Base-by-base conservation (phyloP, 2,797 vertebrate species). In the Taeniopygia guttata region DNA sequence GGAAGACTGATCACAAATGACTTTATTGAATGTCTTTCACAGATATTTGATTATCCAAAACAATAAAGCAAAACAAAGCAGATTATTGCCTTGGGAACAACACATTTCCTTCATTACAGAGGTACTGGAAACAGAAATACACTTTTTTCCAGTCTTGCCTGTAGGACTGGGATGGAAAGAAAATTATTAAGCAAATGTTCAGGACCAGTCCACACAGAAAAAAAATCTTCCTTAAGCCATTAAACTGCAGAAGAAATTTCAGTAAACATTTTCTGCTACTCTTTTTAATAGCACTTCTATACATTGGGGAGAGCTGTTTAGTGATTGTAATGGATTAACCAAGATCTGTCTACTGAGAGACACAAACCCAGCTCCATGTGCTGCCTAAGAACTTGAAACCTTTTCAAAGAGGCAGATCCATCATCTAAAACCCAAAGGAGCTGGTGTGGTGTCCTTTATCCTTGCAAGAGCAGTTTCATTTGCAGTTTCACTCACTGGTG, bases 11-110 rank as follows among this genome's bases (percentile, higher is more conserved):
- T 87, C 82, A 73, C 76, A 77, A 92, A 85, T 78, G n/a, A 84
- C 62, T 90, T 93, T 92, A 96, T 83, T 92, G 69, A 89, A 95
- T 91, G 79, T 80, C 51, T 96, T 90, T 91, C 87, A 72, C 87
- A 80, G 69, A 94, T 85, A 96, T 38, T 92, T 13, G 26, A 95
- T 96, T 87, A 90, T 62, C 90, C 87, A 90, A 91, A 95, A 92
- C 75, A 89, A 75, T 94, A 96, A 86, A 87, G 77, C 17, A 54
- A 96, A 94, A 64, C 25, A 77, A 91, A 75, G 66, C 60, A 67
- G 60, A 83, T 77, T 78, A 87, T 42, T 85, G 82, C 89, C 89
- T 87, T 63, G 91, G 76, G 84, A 94, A 75, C 40, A 72, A 23
- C 51, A 81, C 45, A 80, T 89, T 87, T 91, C 54, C 62, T 87